These are phyloP conservation scores for Heteromyza rotundicornis DNA, from an alignment of 2,888 invertebrate genomes.

Conservation along the genomic window DNA sequence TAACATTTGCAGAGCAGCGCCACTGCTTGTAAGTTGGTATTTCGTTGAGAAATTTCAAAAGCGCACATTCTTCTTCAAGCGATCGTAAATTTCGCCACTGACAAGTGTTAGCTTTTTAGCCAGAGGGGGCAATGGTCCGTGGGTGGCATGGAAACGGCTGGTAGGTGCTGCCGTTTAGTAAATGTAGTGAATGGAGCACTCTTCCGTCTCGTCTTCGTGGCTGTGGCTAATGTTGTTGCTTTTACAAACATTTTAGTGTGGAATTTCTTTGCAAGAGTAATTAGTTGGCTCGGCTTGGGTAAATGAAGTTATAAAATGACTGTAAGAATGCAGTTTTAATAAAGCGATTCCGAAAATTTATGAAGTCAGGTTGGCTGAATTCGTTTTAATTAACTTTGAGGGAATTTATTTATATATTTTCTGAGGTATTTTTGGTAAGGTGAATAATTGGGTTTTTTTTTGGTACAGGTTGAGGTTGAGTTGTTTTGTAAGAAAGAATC, in stretches of 20 bases:
- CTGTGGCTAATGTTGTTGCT: background rate
- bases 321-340: constrained; percentile 27
- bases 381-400: constrained; percentile 36
- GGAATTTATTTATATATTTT: too few species aligned
- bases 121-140: background rate
- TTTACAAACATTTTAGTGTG: background rate
- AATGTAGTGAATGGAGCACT: background rate
- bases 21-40: background rate
- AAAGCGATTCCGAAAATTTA: constrained; percentile 29
- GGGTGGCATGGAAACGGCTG: background rate
- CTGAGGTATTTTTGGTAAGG: too few species aligned
- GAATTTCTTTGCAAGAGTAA: constrained; percentile 21
- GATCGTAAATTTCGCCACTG: constrained; percentile 39
- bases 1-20: background rate
- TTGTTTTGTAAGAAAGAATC: too few species aligned
- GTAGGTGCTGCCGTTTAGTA: background rate
- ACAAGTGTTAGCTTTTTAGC: constrained; percentile 26
- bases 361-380: constrained; percentile 35
- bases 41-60: constrained; percentile 21
- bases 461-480: too few species aligned
- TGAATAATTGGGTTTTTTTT: too few species aligned
- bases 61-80: constrained; percentile 18
- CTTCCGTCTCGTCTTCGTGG: background rate
- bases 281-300: constrained; percentile 32
- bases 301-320: constrained; percentile 36